Evolutionary conservation across 2,888 invertebrate species (phyloP).

Genomic region (Cybosia mesomella): DNA sequence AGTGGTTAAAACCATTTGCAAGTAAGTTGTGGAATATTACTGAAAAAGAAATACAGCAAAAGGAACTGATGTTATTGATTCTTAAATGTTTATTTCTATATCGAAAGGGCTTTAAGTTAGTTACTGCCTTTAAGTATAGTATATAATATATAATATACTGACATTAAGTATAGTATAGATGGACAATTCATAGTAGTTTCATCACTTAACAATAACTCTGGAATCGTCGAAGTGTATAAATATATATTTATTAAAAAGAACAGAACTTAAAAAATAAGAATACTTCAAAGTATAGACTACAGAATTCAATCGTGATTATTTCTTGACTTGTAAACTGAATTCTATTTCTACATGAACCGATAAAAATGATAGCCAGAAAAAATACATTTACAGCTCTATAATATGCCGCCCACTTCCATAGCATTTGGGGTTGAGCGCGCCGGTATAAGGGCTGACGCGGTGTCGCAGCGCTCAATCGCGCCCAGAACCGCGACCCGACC

Average conservation of each 20-base stretch:
- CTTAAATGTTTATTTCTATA: not conserved
- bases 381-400: constrained; percentile 52
- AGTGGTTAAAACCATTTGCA: constrained; percentile 54
- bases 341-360: not conserved
- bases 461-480: constrained; percentile 72
- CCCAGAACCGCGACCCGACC: constrained; percentile 72
- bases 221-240: not conserved
- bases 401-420: constrained; percentile 72
- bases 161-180: not conserved
- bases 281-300: not conserved
- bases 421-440: constrained; percentile 61
- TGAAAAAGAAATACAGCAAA: no score
- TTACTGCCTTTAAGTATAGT: not conserved
- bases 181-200: not conserved
- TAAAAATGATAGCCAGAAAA: not conserved
- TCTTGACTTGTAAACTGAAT: not conserved
- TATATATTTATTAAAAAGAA: no score
- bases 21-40: not conserved
- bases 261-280: not conserved
- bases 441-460: constrained; percentile 76
- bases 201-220: not conserved
- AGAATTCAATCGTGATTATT: not conserved
- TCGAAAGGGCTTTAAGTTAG: not conserved
- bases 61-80: not conserved
- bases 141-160: no score